Evolutionary conservation across 2,113 vertebrate genomes (phyloP), one percentile per base, ranked within the genome.

Genomic region (Trinectes maculatus): DNA sequence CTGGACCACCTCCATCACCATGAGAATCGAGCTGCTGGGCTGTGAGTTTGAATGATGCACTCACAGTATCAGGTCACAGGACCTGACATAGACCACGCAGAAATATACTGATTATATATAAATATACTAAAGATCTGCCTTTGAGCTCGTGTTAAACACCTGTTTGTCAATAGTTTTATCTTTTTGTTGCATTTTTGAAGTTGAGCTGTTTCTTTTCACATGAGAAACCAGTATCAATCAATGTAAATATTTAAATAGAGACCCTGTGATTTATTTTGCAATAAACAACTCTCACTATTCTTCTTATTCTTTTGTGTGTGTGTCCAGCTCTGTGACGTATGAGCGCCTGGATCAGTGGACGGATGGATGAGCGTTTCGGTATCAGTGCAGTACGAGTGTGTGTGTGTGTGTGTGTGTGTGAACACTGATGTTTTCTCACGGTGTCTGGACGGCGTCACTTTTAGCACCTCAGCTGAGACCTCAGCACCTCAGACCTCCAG

Each of bases 21-120:
- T 99, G 88, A 94, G 97, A n/a, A 22, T 96, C 4, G 98, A 98
- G 53, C 90, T 99, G 33, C 94, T 96, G 46, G 98, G 98, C 73
- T 99, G 97, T 88, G 93, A 95, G 82, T 89, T 93, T 84, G 90
- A 93, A 77, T 93, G 31, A 54, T n/a, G n/a, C 24, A 43, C 39
- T 16, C 18, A 8, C 16, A 24, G 10, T 15, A 34, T 11, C 10
- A 9, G n/a, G 39, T n/a, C 6, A 40, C 34, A 37, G 6, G 5
- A 40, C n/a, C n/a, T n/a, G n/a, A n/a, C n/a, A n/a, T n/a, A n/a
- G n/a, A n/a, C n/a, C n/a, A n/a, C n/a, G n/a, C n/a, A n/a, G n/a
- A n/a, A n/a, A n/a, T n/a, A n/a, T n/a, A n/a, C n/a, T n/a, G n/a
- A n/a, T n/a, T n/a, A n/a, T n/a, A n/a, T n/a, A n/a, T n/a, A n/a